These are phyloP conservation scores for Pogonomyrmex californicus DNA, from an alignment of 1,140 invertebrate species.

Conservation along the genomic window DNA sequence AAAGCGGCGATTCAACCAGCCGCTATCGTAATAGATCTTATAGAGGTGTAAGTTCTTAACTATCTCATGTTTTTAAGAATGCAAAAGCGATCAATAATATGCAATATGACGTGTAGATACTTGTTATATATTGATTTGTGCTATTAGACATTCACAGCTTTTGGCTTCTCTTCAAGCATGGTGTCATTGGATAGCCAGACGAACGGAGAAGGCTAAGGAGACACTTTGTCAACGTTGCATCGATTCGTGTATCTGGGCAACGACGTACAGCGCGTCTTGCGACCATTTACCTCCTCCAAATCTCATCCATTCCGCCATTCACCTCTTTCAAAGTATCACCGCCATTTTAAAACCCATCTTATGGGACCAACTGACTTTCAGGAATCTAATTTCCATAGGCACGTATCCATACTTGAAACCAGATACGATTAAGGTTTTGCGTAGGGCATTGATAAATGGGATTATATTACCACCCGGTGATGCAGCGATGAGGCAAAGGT, in stretches of 20 bases:
- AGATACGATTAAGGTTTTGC: slow-evolving; percentile 83
- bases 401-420: slow-evolving; percentile 85
- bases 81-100: background rate
- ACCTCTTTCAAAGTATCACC: slow-evolving; percentile 88
- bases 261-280: slow-evolving; percentile 73
- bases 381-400: slow-evolving; percentile 85
- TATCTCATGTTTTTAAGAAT: slow-evolving; percentile 29
- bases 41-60: slow-evolving; percentile 85
- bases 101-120: background rate
- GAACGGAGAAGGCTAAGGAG: slow-evolving; percentile 81
- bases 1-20: slow-evolving; percentile 81
- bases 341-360: slow-evolving; percentile 88
- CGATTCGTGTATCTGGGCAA: slow-evolving; percentile 80
- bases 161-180: slow-evolving; percentile 90
- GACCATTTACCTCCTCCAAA: slow-evolving; percentile 83
- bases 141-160: slow-evolving; percentile 89
- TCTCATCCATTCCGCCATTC: slow-evolving; percentile 88
- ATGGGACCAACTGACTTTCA: slow-evolving; percentile 86
- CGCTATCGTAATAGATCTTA: slow-evolving; percentile 81
- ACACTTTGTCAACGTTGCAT: slow-evolving; percentile 80
- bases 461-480: slow-evolving; percentile 82
- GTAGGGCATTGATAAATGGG: slow-evolving; percentile 82
- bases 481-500: slow-evolving; percentile 75
- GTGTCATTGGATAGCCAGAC: slow-evolving; percentile 88
- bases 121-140: slow-evolving; percentile 22